A percentile compares a stretch with the other conserved stretches of the same genome.
Evolutionary conservation across 2,797 vertebrate species (phyloP).

Genomic region (Catharus ustulatus): DNA sequence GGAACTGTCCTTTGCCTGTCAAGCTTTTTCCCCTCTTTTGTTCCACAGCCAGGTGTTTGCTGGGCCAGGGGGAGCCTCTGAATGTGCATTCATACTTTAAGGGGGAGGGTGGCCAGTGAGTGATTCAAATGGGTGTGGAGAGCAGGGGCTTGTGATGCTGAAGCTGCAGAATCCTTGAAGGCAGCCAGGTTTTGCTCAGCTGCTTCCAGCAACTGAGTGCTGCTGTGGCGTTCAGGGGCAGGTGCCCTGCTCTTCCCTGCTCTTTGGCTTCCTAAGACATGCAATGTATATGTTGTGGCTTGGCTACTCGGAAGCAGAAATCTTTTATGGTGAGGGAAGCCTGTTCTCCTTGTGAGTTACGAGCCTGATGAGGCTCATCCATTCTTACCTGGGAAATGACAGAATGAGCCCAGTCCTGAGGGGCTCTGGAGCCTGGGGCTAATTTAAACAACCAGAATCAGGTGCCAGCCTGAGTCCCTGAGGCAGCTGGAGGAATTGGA

Average conservation of each 20-base stretch:
- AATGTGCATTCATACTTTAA: neutral
- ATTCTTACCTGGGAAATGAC: neutral
- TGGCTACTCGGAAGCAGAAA: neutral
- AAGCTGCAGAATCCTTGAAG: neutral
- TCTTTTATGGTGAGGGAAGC: neutral
- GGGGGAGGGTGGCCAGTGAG: rapidly evolving
- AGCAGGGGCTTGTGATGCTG: neutral
- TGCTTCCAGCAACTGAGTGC: neutral
- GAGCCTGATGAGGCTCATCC: neutral
- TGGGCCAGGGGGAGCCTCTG: neutral
- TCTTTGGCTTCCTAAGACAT: neutral
- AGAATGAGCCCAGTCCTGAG: neutral
- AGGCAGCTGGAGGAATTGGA: neutral
- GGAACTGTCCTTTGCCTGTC: neutral
- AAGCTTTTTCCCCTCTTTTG: neutral
- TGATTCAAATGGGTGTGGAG: neutral
- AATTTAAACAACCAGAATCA: neutral
- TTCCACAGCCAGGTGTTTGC: neutral
- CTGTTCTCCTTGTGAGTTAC: neutral
- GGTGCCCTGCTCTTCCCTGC: neutral
- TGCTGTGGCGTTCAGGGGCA: neutral
- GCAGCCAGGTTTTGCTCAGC: neutral
- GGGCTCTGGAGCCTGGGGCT: neutral
- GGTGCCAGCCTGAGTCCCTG: neutral
- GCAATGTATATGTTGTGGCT: neutral